These are phyloP conservation scores for Troides oblongomaculatus DNA, from an alignment of 2,888 invertebrate species.

Conservation along the genomic window DNA sequence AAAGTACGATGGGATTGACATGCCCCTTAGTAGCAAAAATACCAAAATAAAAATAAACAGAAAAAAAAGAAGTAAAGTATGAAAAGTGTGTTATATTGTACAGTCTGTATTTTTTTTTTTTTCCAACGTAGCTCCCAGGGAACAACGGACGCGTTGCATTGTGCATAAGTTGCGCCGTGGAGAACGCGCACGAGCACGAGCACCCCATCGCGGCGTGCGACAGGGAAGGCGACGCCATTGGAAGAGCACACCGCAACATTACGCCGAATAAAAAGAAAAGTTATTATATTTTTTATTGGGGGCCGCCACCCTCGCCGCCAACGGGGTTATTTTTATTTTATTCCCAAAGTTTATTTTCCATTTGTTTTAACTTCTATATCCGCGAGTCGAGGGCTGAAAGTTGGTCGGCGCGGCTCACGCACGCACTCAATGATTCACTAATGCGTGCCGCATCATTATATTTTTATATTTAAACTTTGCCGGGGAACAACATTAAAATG, in stretches of 20 bases:
- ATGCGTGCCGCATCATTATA: slow-evolving; percentile 77
- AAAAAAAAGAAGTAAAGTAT: neutral
- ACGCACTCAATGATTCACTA: slow-evolving; percentile 77
- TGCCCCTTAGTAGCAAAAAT: too few relatives aligned
- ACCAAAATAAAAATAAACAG: too few relatives aligned
- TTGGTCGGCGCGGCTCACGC: slow-evolving; percentile 50
- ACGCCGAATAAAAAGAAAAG: slow-evolving; percentile 79
- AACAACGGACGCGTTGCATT: slow-evolving; percentile 6
- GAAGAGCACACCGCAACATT: slow-evolving; percentile 76
- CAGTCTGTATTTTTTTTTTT: neutral
- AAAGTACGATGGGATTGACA: too few relatives aligned
- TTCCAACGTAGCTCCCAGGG: neutral
- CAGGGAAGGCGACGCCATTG: slow-evolving; percentile 69
- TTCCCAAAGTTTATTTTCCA: slow-evolving; percentile 79
- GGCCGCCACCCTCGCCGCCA: slow-evolving; percentile 76
- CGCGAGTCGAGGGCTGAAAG: slow-evolving; percentile 70
- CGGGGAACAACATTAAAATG: slow-evolving; percentile 75
- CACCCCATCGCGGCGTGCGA: slow-evolving; percentile 67
- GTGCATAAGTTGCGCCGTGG: slow-evolving; percentile 22
- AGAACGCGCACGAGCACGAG: slow-evolving; percentile 26
- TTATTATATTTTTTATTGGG: slow-evolving; percentile 80
- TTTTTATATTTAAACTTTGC: slow-evolving; percentile 79
- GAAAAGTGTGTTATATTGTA: neutral
- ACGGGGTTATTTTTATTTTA: slow-evolving; percentile 80
- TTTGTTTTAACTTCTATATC: slow-evolving; percentile 78